Base-by-base conservation (phyloP, 1,140 invertebrate genomes). In the Achatina immaculata region DNA sequence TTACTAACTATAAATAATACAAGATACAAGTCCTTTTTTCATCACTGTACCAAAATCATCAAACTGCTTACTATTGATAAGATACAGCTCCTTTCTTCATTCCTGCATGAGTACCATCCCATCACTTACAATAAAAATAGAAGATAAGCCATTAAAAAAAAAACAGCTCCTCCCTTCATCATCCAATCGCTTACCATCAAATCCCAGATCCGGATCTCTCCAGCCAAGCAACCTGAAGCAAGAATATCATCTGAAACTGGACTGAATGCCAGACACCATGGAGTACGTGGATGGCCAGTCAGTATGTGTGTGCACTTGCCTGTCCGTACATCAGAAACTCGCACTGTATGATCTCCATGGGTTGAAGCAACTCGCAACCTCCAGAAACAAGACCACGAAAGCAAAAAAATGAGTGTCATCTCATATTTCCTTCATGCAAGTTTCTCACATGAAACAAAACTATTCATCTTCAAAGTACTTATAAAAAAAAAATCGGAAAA, bases 171-270 rank as follows among this genome's bases (percentile, higher is more conserved):
- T n/a, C n/a, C n/a, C n/a, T n/a, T n/a, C n/a, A n/a, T n/a, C n/a
- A n/a, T n/a, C n/a, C n/a, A n/a, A 24, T 9, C 73, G 93, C 94
- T 94, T 93, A 96, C 95, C 91, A 94, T 95, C 28, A 97, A 92
- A 92, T 97, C 96, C 96, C 96, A 97, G 36, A 97, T 95, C 84
- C 96, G 92, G 55, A 97, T 96, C 94, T 97, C 95, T 31, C 96
- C 96, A 24, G 94, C 96, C 0, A 97, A 92, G 91, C 96, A 98
- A 0, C 96, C 96, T 55, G 95, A 96, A 24, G 96, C 96, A 75
- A 97, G 92, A 69, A 97, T 94, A 85, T 96, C 94, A 90, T 95
- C 95, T 65, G 94, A 95, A 2, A 95, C 94, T 0, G 96, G 96
- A 92, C 97, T 96, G 91, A 97, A 97, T 69, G 95, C 95, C 68